Evolutionary conservation across 2,113 vertebrate genomes (phyloP), one percentile per base, ranked within the genome.

Genomic region (Pseudonaja textilis): DNA sequence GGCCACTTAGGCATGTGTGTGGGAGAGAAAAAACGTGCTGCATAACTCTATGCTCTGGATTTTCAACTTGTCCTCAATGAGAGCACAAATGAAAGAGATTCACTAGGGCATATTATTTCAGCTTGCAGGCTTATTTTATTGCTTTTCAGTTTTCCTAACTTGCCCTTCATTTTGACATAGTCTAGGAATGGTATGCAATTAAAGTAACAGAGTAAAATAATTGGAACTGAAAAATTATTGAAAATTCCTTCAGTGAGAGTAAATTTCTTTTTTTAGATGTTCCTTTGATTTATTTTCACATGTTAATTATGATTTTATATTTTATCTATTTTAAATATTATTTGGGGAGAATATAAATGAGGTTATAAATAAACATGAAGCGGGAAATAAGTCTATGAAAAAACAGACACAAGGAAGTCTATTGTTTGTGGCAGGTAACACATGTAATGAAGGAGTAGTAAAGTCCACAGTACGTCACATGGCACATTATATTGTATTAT

Each of bases 1-100:
- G 34, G 34, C 34, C 69, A 81, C 34, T 39, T 81, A 81, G 34
- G 34, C 69, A 22, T 39, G 14, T 81, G 8, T 81, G 69, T 39
- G n/a, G 69, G 69, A 81, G 34, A 81, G 47, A 81, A 81, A 81
- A 8, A 81, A 81, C 8, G 6, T 81, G 34, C n/a, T 1, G 3
- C 94, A 95, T 93, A 96, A 95, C 92, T 93, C 64, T 97, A 95
- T 95, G 94, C 92, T 92, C 96, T 85, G 39, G 93, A 97, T 97
- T 97, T 81, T 96, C 94, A 96, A 96, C 95, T 92, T 50, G 95
- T 95, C 93, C 89, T 95, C 95, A 95, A 95, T 96, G 93, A 47
- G 57, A 86, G 39, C 89, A 86, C 90, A 97, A 97, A 97, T 34
- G 94, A 95, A 95, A 54, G 42, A 47, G 87, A 81, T 55, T 45